phyloP scores from a whole-genome alignment of 2,113 vertebrate genomes.

The Dascyllus trimaculatus region DNA sequence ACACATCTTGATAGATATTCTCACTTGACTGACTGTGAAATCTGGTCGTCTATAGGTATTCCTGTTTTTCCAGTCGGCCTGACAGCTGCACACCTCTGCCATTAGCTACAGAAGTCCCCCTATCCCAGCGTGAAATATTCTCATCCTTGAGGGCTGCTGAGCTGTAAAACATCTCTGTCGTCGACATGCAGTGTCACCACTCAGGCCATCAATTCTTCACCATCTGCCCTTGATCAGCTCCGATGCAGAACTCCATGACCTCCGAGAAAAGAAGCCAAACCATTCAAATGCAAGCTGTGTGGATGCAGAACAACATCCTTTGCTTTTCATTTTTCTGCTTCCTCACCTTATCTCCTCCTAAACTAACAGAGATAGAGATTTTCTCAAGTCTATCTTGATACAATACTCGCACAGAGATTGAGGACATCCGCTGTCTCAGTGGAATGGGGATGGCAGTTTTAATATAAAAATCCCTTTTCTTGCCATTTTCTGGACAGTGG shows the following conservation, averaged over 20 bases:
- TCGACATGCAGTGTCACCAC: conserved; percentile 21
- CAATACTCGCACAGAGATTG: neutral
- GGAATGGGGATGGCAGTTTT: no score
- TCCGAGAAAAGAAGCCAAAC: conserved; percentile 9
- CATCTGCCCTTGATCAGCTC: conserved; percentile 46
- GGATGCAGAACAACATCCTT: neutral
- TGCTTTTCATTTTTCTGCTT: neutral
- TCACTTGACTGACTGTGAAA: neutral
- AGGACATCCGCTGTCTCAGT: no score
- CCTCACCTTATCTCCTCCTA: neutral
- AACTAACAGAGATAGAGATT: neutral
- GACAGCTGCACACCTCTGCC: conserved; percentile 19
- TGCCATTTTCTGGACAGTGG: neutral
- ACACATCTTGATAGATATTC: neutral
- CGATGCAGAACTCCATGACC: conserved; percentile 25
- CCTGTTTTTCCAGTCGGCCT: neutral
- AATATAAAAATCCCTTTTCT: no score
- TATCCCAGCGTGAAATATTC: conserved; percentile 43
- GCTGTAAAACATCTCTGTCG: conserved; percentile 61
- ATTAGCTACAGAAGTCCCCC: conserved; percentile 16
- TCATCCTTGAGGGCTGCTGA: conserved; percentile 44
- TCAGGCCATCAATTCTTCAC: conserved; percentile 40
- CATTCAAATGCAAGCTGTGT: neutral
- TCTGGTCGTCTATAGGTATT: neutral
- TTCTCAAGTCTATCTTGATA: neutral